Conservation (phyloP, 2,888 invertebrate genomes). For the Drosophila anomalata region DNA sequence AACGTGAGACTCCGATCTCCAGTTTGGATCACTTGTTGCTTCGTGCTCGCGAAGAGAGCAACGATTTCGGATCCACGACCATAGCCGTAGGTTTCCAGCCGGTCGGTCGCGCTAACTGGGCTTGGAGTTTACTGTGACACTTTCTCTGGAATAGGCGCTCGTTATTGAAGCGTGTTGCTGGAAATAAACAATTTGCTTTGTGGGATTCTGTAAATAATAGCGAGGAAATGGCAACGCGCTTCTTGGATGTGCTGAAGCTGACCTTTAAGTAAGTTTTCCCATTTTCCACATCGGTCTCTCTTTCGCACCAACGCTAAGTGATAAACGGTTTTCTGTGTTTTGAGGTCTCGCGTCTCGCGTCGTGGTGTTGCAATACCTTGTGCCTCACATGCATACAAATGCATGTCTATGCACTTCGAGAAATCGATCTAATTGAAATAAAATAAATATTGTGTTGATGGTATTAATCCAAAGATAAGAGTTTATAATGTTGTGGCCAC, state of each 20-base stretch:
- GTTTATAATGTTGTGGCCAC: neutral
- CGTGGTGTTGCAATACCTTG: constrained; percentile 34
- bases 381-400: constrained; percentile 19
- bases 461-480: neutral
- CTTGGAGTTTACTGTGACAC: constrained; percentile 40
- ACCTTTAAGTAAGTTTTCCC: constrained; percentile 78
- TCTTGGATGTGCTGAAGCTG: constrained; percentile 78
- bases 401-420: constrained; percentile 9
- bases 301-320: constrained; percentile 11
- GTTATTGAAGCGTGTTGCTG: constrained; percentile 12
- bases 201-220: constrained; percentile 21
- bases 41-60: constrained; percentile 40
- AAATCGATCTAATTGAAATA: neutral
- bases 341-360: constrained; percentile 28
- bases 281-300: constrained; percentile 7
- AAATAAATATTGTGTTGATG: neutral
- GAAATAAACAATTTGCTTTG: constrained; percentile 27
- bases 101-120: constrained; percentile 22
- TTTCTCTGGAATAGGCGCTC: constrained; percentile 34
- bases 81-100: constrained; percentile 11
- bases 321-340: constrained; percentile 34
- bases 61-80: neutral
- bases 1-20: constrained; percentile 39
- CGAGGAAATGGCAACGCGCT: constrained; percentile 65
- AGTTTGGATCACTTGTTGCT: constrained; percentile 52